Evolutionary conservation across 2,888 invertebrate genomes (phyloP).

Genomic region (Kuschelorhynchus macadamiae): DNA sequence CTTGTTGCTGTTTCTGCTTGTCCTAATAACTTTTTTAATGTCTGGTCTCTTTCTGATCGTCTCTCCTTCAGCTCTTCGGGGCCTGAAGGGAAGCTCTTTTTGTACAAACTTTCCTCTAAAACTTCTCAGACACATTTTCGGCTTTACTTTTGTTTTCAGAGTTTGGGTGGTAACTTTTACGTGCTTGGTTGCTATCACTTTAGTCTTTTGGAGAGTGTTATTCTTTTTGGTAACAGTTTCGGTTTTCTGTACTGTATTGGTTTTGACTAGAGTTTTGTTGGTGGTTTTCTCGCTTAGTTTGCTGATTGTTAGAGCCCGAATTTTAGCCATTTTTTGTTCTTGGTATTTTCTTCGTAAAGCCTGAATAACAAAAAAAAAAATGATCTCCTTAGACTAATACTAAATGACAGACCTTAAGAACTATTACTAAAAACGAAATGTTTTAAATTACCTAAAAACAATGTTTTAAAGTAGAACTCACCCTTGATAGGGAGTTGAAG

Average conservation of each 20-base stretch:
- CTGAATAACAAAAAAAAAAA: too few relatives aligned
- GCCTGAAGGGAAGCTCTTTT: conserved; percentile 60
- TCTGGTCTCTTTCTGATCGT: background rate
- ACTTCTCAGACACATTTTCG: conserved; percentile 69
- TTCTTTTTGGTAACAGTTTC: conserved; percentile 65
- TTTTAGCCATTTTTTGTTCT: conserved; percentile 74
- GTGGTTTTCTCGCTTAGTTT: conserved; percentile 67
- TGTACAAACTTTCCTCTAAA: conserved; percentile 67
- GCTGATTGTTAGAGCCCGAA: conserved; percentile 68
- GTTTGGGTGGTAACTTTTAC: conserved; percentile 65
- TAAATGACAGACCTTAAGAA: background rate
- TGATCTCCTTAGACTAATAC: background rate
- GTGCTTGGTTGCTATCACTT: conserved; percentile 65
- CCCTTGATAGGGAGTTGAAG: too few relatives aligned
- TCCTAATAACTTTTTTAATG: conserved; percentile 21
- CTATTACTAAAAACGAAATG: too few relatives aligned
- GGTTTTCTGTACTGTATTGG: conserved; percentile 69
- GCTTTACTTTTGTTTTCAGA: conserved; percentile 62
- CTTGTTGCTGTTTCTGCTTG: conserved; percentile 39
- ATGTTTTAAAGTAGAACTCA: too few relatives aligned
- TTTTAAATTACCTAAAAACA: too few relatives aligned
- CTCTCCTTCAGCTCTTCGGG: conserved; percentile 31
- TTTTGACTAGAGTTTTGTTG: conserved; percentile 68
- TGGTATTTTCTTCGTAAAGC: conserved; percentile 74
- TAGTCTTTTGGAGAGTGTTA: conserved; percentile 61